These are phyloP conservation scores for Serinus canaria DNA, from an alignment of 2,113 vertebrate genomes.

Conservation along the genomic window DNA sequence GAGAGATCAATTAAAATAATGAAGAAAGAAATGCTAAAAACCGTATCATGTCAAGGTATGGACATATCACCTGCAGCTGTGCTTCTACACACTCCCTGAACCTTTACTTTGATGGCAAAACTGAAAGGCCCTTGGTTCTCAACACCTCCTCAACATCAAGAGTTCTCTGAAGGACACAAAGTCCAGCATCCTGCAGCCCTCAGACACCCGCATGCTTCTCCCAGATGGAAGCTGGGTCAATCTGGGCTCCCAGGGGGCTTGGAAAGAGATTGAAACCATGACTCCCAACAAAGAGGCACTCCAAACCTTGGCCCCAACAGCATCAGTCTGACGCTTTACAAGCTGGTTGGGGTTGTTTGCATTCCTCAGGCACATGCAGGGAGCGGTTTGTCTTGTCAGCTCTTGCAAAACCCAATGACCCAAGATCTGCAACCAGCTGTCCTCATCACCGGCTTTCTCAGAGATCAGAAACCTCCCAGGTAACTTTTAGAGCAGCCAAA, in stretches of 20 bases:
- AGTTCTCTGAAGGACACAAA: background rate
- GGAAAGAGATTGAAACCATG: background rate
- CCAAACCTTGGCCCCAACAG: background rate
- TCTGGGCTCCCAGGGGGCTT: background rate
- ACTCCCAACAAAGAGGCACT: background rate
- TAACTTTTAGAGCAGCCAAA: background rate
- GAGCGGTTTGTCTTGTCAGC: background rate
- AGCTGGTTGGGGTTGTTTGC: background rate
- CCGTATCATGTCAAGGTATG: fast-evolving
- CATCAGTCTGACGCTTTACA: fast-evolving
- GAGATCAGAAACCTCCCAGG: background rate
- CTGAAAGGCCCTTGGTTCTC: background rate
- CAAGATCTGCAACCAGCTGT: background rate
- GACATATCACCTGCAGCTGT: background rate
- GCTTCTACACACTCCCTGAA: background rate
- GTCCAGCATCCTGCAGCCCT: background rate
- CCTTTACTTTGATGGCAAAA: background rate
- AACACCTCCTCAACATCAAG: background rate
- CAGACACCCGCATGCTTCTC: fast-evolving
- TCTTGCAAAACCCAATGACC: conserved; percentile 5
- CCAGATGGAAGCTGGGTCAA: background rate
- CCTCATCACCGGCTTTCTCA: background rate
- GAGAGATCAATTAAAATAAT: background rate
- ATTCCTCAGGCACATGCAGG: background rate
- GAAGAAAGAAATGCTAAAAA: background rate